A percentile compares a stretch with the other conserved stretches of the same genome.
These are phyloP conservation scores for Anthoscopus minutus DNA, from an alignment of 2,113 vertebrate species.

Conservation along the genomic window DNA sequence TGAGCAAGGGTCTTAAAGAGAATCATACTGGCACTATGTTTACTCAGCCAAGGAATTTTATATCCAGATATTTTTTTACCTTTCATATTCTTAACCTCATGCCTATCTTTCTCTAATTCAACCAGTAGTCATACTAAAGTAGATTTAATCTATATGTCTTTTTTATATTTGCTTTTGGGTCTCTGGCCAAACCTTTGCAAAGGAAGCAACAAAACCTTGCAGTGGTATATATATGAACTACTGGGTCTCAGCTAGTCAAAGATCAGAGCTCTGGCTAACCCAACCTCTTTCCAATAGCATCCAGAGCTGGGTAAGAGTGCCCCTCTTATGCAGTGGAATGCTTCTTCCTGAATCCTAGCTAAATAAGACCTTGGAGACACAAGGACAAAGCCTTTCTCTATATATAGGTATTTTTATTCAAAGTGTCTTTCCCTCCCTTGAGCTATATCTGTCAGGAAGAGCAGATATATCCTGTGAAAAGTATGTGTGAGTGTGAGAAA, in stretches of 20 bases:
- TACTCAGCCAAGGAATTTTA: conserved; percentile 2
- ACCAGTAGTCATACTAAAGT: conserved; percentile 22
- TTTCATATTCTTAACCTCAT: not conserved
- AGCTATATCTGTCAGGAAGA: conserved; percentile 38
- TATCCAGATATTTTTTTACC: not conserved
- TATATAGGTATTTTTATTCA: conserved; percentile 44
- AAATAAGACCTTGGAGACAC: conserved; percentile 1
- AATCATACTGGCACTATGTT: not conserved
- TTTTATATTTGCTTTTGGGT: not conserved
- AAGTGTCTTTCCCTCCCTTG: conserved; percentile 21
- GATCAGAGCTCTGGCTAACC: not conserved
- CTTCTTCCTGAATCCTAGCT: not conserved
- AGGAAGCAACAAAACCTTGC: not conserved
- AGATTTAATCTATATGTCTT: not conserved
- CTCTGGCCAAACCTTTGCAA: not conserved
- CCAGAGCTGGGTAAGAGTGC: not conserved
- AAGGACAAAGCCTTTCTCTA: not conserved
- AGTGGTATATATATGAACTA: not conserved
- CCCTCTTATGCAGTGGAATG: not conserved
- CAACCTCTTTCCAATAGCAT: not conserved
- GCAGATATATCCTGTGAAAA: conserved; percentile 34
- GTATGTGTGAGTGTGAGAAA: not conserved
- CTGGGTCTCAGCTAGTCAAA: not conserved
- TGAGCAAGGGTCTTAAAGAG: not conserved
- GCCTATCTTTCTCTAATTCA: conserved; percentile 26